These are phyloP conservation scores for Drosophila bipectinata DNA, from an alignment of 1,140 invertebrate species.

Conservation along the genomic window DNA sequence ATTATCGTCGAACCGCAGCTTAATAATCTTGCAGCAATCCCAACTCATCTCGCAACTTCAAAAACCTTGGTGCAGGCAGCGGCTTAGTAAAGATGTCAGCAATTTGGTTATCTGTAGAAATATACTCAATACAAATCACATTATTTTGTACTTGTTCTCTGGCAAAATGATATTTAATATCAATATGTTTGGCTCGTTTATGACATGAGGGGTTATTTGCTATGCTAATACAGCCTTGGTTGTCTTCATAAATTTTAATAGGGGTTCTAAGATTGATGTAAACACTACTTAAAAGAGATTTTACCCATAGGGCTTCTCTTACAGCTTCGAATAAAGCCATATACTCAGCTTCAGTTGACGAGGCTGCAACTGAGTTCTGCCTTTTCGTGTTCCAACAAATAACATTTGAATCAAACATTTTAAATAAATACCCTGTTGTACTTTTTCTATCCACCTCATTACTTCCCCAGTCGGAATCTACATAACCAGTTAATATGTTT, in stretches of 20 bases:
- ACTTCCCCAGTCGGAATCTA: constrained; percentile 9
- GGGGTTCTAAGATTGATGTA: neutral
- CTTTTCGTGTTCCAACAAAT: constrained; percentile 20
- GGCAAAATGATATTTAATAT: constrained; percentile 10
- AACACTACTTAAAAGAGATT: neutral
- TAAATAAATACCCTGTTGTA: constrained; percentile 13
- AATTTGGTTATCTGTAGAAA: constrained; percentile 5
- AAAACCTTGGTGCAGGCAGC: too few relatives aligned
- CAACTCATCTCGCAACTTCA: too few relatives aligned
- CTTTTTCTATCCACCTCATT: constrained; percentile 5
- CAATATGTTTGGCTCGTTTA: constrained; percentile 4
- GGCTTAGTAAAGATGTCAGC: constrained; percentile 2
- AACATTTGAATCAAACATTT: constrained; percentile 20
- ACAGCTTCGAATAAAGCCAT: too few relatives aligned
- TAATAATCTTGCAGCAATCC: too few relatives aligned
- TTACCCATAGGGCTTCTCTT: neutral
- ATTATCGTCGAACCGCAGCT: too few relatives aligned
- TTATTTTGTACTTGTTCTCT: constrained; percentile 7
- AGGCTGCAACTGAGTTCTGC: neutral
- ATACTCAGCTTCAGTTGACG: neutral
- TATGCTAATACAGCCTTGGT: neutral
- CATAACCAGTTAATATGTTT: constrained; percentile 10
- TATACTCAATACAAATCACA: constrained; percentile 1
- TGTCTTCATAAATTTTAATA: constrained; percentile 4
- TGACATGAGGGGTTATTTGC: neutral